Evolutionary conservation across 2,797 vertebrate species (phyloP), one percentile per base, ranked within the genome.

Genomic region (Acanthurus leucopareius): DNA sequence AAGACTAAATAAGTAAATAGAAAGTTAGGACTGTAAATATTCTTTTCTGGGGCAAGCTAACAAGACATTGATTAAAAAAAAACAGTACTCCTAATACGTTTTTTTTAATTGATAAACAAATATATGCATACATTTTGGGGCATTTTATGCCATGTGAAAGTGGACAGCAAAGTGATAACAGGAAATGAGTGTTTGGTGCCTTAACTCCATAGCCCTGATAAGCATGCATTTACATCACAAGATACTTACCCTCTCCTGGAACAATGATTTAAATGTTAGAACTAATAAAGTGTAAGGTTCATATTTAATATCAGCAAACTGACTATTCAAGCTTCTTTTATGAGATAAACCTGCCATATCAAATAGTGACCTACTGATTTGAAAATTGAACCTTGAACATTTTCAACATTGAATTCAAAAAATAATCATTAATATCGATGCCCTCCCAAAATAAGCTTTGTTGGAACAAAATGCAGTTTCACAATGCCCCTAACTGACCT

Each of bases 141-240:
- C 10, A 17, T 59, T n/a, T 64, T 14, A 1, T 54, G 10, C 10
- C 25, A 48, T 40, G 22, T 28, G 8, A 17, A 47, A 20, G 35
- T 49, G 0, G 13, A 64, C 51, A 48, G 35, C 7, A 25, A 25
- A 68, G 57, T 54, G 38, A 47, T 66, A 25, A 65, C 60, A 62
- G n/a, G 16, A 72, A 66, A 69, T 28, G 42, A 73, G 20, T 38
- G 57, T 54, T 49, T 17, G 16, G 58, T 32, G 28, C 28, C 28
- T 32, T 32, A 32, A 32, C 28, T 32, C 28, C 28, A 32, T 32
- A 32, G 28, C 28, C 28, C 28, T 32, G 28, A 32, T 32, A 32
- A 32, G 28, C 28, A 32, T 32, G 28, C 28, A 32, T 32, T 32
- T 32, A 32, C 28, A 32, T 32, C 28, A 32, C 28, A 32, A 32